These are phyloP conservation scores for Polydrusus cervinus DNA, from an alignment of 2,888 invertebrate genomes.

Conservation along the genomic window DNA sequence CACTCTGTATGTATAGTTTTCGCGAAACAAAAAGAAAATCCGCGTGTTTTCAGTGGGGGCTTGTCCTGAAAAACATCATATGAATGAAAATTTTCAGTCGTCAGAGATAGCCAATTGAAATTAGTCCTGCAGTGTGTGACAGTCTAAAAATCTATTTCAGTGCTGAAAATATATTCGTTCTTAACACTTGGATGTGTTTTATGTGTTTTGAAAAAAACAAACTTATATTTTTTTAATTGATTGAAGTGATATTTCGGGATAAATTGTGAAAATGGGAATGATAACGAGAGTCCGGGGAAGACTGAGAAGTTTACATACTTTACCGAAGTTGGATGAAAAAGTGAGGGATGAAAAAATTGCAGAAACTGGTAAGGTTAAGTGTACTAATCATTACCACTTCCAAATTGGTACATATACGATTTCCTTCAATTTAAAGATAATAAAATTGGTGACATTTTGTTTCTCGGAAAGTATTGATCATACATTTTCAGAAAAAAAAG, in stretches of 20 bases:
- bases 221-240: not conserved
- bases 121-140: conserved; percentile 8
- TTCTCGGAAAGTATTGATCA: too few species aligned
- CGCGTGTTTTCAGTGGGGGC: conserved; percentile 43
- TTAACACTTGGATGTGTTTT: conserved; percentile 2
- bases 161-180: conserved; percentile 27
- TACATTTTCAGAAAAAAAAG: too few species aligned
- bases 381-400: too few species aligned
- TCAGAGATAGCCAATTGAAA: conserved; percentile 15
- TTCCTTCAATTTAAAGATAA: too few species aligned
- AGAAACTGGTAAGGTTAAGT: conserved; percentile 76
- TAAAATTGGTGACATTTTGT: too few species aligned
- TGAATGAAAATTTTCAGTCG: conserved; percentile 48
- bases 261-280: conserved; percentile 76
- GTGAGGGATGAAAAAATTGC: conserved; percentile 81
- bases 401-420: too few species aligned
- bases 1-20: conserved; percentile 24
- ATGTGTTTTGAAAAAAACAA: conserved; percentile 6
- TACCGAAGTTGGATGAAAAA: conserved; percentile 77
- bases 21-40: conserved; percentile 46
- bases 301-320: conserved; percentile 74
- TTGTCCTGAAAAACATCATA: conserved; percentile 41
- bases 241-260: conserved; percentile 13
- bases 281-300: conserved; percentile 81
- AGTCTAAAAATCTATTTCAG: conserved; percentile 27